Percentiles rank a stretch among this genome's conserved stretches.
phyloP scores from a whole-genome alignment of 2,113 vertebrate species.

The Elaphurus davidianus region DNA sequence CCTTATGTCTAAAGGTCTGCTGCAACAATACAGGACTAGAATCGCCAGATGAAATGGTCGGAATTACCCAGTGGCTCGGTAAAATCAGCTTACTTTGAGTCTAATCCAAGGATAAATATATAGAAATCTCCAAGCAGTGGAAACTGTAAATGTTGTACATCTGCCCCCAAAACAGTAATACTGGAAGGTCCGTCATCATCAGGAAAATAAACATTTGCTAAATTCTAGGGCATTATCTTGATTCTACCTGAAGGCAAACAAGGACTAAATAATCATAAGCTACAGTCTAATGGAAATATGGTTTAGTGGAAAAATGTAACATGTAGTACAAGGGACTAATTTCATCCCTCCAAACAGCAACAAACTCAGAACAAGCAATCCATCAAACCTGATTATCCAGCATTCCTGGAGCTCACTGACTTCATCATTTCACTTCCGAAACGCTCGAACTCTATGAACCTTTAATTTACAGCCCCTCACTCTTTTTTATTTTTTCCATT shows the following conservation, averaged over 20 bases:
- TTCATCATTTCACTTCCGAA: neutral
- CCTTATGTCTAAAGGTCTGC: constrained; percentile 56
- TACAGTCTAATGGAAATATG: neutral
- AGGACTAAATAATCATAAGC: neutral
- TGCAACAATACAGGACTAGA: constrained; percentile 49
- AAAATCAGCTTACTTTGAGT: constrained; percentile 76
- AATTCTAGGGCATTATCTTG: neutral
- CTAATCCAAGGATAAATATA: constrained; percentile 61
- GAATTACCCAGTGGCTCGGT: constrained; percentile 68
- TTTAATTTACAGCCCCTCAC: neutral
- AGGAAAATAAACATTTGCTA: constrained; percentile 53
- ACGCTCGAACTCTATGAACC: neutral
- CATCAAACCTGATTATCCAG: neutral
- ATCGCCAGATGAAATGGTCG: constrained; percentile 55
- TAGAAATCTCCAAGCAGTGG: constrained; percentile 39
- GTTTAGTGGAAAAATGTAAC: neutral
- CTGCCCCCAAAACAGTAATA: neutral
- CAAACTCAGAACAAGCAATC: neutral
- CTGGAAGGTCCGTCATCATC: neutral
- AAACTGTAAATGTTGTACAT: constrained; percentile 53
- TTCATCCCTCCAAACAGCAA: neutral
- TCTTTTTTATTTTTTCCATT: neutral
- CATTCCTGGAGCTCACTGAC: neutral
- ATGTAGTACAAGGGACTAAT: neutral
- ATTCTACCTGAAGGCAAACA: constrained; percentile 31